Evolutionary conservation across 1,140 invertebrate genomes (phyloP).

Genomic region (Telenomus remus): DNA sequence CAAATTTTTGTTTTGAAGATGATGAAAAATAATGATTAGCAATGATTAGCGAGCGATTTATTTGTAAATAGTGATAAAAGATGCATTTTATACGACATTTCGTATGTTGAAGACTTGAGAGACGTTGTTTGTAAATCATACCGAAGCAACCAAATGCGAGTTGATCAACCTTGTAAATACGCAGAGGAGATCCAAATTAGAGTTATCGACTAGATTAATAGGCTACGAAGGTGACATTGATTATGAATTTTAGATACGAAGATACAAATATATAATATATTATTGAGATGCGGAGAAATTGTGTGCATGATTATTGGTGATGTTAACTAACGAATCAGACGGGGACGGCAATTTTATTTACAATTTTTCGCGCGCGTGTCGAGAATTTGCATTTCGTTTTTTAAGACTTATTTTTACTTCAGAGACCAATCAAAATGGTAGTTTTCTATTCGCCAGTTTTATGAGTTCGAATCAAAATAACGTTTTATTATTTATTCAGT

Average conservation of each 20-base stretch:
- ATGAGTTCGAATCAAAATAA: constrained; percentile 62
- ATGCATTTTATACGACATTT: too few relatives aligned
- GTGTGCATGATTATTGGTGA: constrained; percentile 15
- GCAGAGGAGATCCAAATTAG: constrained; percentile 45
- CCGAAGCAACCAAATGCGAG: constrained; percentile 33
- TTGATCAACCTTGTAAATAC: constrained; percentile 46
- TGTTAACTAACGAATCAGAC: constrained; percentile 9
- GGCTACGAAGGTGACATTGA: constrained; percentile 36
- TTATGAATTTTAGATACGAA: constrained; percentile 23
- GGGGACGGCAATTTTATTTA: too few relatives aligned
- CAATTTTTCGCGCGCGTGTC: neutral
- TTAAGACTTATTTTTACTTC: neutral
- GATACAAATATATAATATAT: constrained; percentile 6
- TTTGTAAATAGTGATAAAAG: neutral
- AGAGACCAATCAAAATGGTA: constrained; percentile 62
- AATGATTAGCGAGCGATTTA: too few relatives aligned
- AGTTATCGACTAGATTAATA: constrained; percentile 32
- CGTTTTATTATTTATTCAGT: constrained; percentile 12
- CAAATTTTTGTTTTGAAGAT: too few relatives aligned
- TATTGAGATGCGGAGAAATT: neutral
- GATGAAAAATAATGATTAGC: too few relatives aligned
- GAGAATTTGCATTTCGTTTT: neutral
- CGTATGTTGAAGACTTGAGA: too few relatives aligned
- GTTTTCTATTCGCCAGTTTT: constrained; percentile 50
- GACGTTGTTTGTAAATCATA: constrained; percentile 33